Percentiles rank a stretch among this genome's conserved stretches.
Evolutionary conservation across 2,113 vertebrate genomes (phyloP).

Genomic region (Plestiodon gilberti): DNA sequence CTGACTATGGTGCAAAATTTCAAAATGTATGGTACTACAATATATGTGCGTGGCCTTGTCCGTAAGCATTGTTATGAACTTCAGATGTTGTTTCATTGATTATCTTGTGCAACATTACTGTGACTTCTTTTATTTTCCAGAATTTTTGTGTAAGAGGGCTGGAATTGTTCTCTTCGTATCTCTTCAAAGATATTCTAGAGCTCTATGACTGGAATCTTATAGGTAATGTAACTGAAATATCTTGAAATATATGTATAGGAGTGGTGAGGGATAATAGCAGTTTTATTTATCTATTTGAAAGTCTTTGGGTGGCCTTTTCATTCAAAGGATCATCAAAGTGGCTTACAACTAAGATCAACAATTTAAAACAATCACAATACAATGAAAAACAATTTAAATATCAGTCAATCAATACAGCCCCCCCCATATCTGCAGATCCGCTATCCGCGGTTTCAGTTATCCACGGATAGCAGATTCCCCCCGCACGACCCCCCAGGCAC

Average conservation of each 20-base stretch:
- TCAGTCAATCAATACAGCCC: too few relatives aligned
- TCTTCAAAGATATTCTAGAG: slow-evolving; percentile 95
- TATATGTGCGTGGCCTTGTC: neutral
- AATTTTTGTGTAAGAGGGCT: slow-evolving; percentile 96
- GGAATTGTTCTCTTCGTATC: slow-evolving; percentile 91
- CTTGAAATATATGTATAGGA: neutral
- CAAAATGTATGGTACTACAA: neutral
- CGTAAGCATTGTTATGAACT: neutral
- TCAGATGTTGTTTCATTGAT: neutral
- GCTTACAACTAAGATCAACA: too few relatives aligned
- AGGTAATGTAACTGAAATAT: slow-evolving; percentile 74
- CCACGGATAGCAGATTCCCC: too few relatives aligned
- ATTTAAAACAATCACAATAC: too few relatives aligned
- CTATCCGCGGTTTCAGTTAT: too few relatives aligned
- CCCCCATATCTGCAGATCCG: too few relatives aligned
- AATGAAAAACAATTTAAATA: too few relatives aligned
- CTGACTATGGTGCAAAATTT: neutral
- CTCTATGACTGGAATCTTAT: slow-evolving; percentile 98
- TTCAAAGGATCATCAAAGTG: too few relatives aligned
- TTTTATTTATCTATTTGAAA: too few relatives aligned
- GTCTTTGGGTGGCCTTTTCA: too few relatives aligned
- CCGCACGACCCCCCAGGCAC: too few relatives aligned
- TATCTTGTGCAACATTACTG: neutral
- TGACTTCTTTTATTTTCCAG: slow-evolving; percentile 73
- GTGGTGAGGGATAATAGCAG: too few relatives aligned